Evolutionary conservation across 2,113 vertebrate species (phyloP).

Genomic region (Pseudopodoces humilis): DNA sequence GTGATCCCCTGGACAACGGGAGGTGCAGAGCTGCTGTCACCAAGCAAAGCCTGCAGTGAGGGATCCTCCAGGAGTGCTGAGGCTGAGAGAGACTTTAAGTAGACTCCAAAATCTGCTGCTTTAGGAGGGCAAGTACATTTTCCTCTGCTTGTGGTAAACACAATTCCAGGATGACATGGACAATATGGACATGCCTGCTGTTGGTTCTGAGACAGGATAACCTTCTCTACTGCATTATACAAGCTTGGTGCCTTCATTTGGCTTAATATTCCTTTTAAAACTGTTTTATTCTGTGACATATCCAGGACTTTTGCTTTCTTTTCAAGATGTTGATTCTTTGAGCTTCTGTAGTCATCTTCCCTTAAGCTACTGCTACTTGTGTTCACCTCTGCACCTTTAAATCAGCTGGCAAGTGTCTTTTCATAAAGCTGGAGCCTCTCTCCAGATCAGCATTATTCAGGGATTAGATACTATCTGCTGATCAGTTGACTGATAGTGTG

Average conservation of each 20-base stretch:
- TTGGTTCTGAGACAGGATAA: neutral
- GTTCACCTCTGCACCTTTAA: neutral
- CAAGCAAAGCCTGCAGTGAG: neutral
- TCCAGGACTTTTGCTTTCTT: neutral
- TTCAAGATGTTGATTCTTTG: neutral
- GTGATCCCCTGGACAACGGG: neutral
- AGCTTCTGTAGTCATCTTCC: neutral
- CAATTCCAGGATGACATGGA: neutral
- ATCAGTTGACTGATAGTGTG: neutral
- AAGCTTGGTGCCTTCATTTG: neutral
- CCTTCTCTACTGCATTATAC: neutral
- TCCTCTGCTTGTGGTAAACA: neutral
- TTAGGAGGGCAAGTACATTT: neutral
- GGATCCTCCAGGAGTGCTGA: neutral
- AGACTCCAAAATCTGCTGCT: neutral
- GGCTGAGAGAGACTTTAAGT: neutral
- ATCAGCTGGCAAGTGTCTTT: neutral
- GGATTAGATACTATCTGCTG: neutral
- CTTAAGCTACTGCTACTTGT: neutral
- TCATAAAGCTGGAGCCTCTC: neutral
- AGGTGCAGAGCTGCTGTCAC: neutral
- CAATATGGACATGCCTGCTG: neutral
- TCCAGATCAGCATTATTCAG: neutral
- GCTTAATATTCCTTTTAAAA: neutral
- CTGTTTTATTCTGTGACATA: neutral